Percentiles rank a stretch among this genome's conserved stretches.
These are phyloP conservation scores for Trissolcus japonicus DNA, from an alignment of 2,888 invertebrate species.

Conservation along the genomic window DNA sequence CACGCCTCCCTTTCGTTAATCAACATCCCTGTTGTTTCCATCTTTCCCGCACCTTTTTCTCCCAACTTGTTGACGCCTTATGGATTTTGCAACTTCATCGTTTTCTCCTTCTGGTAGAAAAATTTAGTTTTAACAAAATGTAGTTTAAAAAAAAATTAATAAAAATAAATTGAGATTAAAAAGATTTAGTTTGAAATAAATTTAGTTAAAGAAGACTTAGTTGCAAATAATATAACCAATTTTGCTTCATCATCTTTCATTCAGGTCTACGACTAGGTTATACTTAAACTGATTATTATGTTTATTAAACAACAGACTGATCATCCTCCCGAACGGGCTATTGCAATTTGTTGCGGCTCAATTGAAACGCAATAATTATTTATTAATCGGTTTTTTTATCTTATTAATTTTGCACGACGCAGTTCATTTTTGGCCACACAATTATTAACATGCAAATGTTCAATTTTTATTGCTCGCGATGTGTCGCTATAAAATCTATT, in stretches of 20 bases:
- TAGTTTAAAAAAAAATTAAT: too few relatives aligned
- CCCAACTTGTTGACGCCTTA: background rate
- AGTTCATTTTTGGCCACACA: background rate
- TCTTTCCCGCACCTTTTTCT: constrained; percentile 32
- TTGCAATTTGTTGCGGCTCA: constrained; percentile 17
- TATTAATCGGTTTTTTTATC: constrained; percentile 4
- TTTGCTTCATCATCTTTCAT: too few relatives aligned
- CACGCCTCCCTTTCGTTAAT: constrained; percentile 65
- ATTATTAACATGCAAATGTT: constrained; percentile 2
- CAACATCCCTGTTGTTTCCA: constrained; percentile 69
- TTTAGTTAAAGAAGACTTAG: too few relatives aligned
- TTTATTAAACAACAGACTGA: constrained; percentile 29
- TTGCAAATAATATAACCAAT: too few relatives aligned
- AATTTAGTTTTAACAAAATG: too few relatives aligned
- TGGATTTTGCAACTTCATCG: background rate
- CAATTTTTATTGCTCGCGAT: background rate
- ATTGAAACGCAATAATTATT: constrained; percentile 12
- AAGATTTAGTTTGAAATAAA: too few relatives aligned
- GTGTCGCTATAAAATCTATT: constrained; percentile 15
- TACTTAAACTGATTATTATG: constrained; percentile 18
- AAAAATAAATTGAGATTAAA: too few relatives aligned
- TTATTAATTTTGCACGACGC: background rate
- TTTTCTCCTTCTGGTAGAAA: too few relatives aligned
- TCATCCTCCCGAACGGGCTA: constrained; percentile 12
- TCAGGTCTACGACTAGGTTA: background rate